phyloP scores from a whole-genome alignment of 1,140 invertebrate genomes.

The Diuraphis noxia region DNA sequence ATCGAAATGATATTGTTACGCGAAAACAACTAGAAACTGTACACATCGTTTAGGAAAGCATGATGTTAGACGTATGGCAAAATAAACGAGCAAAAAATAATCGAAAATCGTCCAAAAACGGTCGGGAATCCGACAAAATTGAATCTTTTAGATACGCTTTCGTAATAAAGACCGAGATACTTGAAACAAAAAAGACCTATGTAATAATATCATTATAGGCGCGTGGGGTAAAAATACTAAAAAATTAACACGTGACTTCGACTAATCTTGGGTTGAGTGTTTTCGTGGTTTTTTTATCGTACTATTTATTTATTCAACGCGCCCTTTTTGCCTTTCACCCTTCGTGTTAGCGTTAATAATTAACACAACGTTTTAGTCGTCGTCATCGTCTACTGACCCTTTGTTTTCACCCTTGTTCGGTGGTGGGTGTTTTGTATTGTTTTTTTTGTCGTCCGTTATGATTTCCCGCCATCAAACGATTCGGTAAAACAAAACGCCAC shows the following conservation, averaged over 20 bases:
- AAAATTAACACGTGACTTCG: conserved; percentile 5
- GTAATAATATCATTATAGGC: not conserved
- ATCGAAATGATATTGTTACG: too few species aligned
- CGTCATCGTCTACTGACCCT: conserved; percentile 5
- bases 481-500: not conserved
- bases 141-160: not conserved
- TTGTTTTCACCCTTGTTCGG: conserved; percentile 44
- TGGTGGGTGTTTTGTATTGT: not conserved
- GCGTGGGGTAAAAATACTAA: not conserved
- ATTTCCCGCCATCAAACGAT: not conserved
- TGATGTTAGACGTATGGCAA: too few species aligned
- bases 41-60: too few species aligned
- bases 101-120: not conserved
- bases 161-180: not conserved
- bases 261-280: conserved; percentile 19
- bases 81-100: not conserved
- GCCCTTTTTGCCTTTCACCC: not conserved
- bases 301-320: conserved; percentile 24
- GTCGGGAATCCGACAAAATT: not conserved
- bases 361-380: not conserved
- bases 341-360: conserved; percentile 24
- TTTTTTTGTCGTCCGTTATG: not conserved
- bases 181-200: not conserved
- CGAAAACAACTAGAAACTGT: too few species aligned
- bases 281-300: conserved; percentile 2